These are phyloP conservation scores for Mallotus villosus DNA, from an alignment of 2,797 vertebrate species.

Conservation along the genomic window DNA sequence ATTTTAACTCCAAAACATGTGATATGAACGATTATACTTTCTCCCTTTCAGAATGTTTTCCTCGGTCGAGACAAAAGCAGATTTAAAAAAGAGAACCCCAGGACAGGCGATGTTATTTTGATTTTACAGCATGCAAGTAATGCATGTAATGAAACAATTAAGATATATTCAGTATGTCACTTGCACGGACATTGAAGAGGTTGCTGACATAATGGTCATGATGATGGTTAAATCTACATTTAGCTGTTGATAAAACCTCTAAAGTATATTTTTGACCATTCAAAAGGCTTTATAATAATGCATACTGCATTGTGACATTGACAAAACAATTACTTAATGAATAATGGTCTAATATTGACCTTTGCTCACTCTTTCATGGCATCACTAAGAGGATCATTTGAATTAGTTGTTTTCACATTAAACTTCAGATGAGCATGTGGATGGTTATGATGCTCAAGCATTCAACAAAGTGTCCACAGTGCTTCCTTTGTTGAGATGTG, in stretches of 20 bases:
- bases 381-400: conserved; percentile 46
- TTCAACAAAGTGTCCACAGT: neutral
- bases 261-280: conserved; percentile 47
- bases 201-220: conserved; percentile 38
- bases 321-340: conserved; percentile 16
- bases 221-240: conserved; percentile 48
- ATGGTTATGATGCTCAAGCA: no score
- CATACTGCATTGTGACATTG: conserved; percentile 68
- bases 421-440: neutral
- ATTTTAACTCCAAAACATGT: neutral
- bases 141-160: conserved; percentile 59
- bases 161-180: conserved; percentile 49
- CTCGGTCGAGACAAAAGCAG: conserved; percentile 11
- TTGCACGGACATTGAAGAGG: conserved; percentile 45
- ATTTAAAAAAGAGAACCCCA: conserved; percentile 19
- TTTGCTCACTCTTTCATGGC: conserved; percentile 37
- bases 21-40: conserved; percentile 12
- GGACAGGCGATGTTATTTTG: conserved; percentile 44
- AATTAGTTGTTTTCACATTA: conserved; percentile 18
- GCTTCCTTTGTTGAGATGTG: conserved; percentile 21
- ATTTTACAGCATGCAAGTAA: conserved; percentile 65
- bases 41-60: conserved; percentile 5
- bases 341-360: conserved; percentile 19
- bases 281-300: conserved; percentile 65
- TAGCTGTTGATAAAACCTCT: conserved; percentile 45